phyloP scores from a whole-genome alignment of 1,140 invertebrate genomes.

The Cyclargus thomasi region DNA sequence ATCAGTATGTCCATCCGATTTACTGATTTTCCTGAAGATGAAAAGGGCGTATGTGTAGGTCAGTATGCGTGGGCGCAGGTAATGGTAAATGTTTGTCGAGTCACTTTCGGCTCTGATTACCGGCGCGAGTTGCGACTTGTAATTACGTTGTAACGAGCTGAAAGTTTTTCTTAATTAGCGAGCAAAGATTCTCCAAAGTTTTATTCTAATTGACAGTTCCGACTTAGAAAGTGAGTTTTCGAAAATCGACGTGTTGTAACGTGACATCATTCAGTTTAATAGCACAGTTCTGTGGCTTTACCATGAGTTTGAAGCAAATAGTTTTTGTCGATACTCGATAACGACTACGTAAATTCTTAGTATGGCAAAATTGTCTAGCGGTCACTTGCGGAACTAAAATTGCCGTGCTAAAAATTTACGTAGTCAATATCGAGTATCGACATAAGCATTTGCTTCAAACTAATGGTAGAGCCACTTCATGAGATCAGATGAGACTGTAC shows the following conservation, averaged over 20 bases:
- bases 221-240: not conserved
- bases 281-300: not conserved
- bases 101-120: constrained; percentile 58
- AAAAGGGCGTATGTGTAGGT: not conserved
- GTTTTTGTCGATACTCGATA: too few relatives aligned
- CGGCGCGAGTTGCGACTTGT: constrained; percentile 39
- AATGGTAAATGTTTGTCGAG: constrained; percentile 21
- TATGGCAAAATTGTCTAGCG: too few relatives aligned
- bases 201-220: constrained; percentile 17
- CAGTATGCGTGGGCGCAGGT: not conserved
- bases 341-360: too few relatives aligned
- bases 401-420: too few relatives aligned
- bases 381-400: too few relatives aligned
- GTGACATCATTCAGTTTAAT: not conserved
- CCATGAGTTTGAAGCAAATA: too few relatives aligned
- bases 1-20: too few relatives aligned
- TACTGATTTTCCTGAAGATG: not conserved
- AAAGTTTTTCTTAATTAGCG: constrained; percentile 58
- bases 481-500: too few relatives aligned
- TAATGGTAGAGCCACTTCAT: too few relatives aligned
- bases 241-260: not conserved
- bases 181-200: constrained; percentile 40
- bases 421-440: too few relatives aligned
- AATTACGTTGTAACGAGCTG: constrained; percentile 54
- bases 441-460: too few relatives aligned